Percentiles rank a stretch among this genome's conserved stretches.
Evolutionary conservation across 2,888 invertebrate genomes (phyloP).

Genomic region (Strigamia crassipes): DNA sequence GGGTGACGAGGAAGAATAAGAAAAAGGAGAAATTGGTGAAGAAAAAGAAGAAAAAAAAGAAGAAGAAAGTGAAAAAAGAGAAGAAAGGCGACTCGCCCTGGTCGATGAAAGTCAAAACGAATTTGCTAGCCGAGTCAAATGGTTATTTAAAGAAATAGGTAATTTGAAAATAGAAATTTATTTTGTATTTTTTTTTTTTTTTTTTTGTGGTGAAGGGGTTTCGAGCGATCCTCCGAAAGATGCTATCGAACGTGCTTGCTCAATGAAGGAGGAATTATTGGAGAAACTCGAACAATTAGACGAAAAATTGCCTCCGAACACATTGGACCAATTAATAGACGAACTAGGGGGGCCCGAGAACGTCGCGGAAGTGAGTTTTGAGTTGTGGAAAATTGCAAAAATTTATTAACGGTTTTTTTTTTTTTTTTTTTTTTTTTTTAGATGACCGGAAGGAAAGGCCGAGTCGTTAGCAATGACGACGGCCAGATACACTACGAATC

Average conservation of each 20-base stretch:
- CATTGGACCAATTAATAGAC: conserved; percentile 97
- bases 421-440: conserved; percentile 56
- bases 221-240: conserved; percentile 68
- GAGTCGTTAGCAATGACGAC: conserved; percentile 85
- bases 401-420: too few relatives aligned
- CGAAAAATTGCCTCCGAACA: conserved; percentile 89
- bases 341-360: conserved; percentile 96
- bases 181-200: neutral
- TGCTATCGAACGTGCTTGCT: conserved; percentile 84
- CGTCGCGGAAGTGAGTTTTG: conserved; percentile 86
- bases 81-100: conserved; percentile 47
- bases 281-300: conserved; percentile 83
- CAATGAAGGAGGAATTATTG: conserved; percentile 90
- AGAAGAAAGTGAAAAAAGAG: conserved; percentile 58
- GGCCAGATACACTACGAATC: conserved; percentile 93
- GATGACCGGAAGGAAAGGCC: conserved; percentile 97
- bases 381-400: too few relatives aligned
- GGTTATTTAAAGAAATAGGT: too few relatives aligned
- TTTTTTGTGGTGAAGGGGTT: too few relatives aligned
- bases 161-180: too few relatives aligned
- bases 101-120: neutral
- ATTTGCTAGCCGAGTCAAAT: neutral
- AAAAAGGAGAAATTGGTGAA: conserved; percentile 66
- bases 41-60: conserved; percentile 64
- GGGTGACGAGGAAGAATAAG: conserved; percentile 73